These are phyloP conservation scores for Cheilosia grossa DNA, from an alignment of 2,888 invertebrate species.

Conservation along the genomic window DNA sequence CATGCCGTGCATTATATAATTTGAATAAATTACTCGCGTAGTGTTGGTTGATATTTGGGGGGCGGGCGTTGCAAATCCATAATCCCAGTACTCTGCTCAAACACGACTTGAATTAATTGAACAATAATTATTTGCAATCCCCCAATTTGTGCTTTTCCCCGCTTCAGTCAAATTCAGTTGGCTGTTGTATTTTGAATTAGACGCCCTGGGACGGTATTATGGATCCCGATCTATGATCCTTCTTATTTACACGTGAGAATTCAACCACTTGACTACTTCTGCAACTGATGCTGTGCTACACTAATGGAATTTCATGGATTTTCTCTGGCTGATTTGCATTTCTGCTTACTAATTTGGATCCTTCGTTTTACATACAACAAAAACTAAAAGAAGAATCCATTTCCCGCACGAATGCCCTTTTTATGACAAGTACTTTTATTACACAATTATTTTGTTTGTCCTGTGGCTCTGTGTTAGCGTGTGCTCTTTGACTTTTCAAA, in stretches of 20 bases:
- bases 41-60: background rate
- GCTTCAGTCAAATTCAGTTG: background rate
- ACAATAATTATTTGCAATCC: constrained; percentile 43
- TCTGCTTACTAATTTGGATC: constrained; percentile 58
- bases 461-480: constrained; percentile 7
- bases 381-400: constrained; percentile 11
- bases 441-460: constrained; percentile 41
- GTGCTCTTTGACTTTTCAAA: constrained; percentile 47
- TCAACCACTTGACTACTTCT: constrained; percentile 8
- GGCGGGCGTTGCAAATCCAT: background rate
- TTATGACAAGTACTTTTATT: constrained; percentile 56
- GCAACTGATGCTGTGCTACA: constrained; percentile 16
- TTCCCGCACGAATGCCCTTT: constrained; percentile 50
- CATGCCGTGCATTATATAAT: constrained; percentile 17
- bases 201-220: constrained; percentile 10
- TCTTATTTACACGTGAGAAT: background rate
- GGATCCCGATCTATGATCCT: constrained; percentile 12
- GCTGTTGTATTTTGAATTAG: constrained; percentile 1
- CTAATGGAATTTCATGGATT: constrained; percentile 33
- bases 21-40: constrained; percentile 42
- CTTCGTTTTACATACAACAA: background rate
- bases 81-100: constrained; percentile 6
- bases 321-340: constrained; percentile 49
- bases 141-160: constrained; percentile 2
- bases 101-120: constrained; percentile 45